A percentile compares a stretch with the other conserved stretches of the same genome.
Evolutionary conservation across 2,113 vertebrate species (phyloP).

Genomic region (Nyctereutes procyonoides): DNA sequence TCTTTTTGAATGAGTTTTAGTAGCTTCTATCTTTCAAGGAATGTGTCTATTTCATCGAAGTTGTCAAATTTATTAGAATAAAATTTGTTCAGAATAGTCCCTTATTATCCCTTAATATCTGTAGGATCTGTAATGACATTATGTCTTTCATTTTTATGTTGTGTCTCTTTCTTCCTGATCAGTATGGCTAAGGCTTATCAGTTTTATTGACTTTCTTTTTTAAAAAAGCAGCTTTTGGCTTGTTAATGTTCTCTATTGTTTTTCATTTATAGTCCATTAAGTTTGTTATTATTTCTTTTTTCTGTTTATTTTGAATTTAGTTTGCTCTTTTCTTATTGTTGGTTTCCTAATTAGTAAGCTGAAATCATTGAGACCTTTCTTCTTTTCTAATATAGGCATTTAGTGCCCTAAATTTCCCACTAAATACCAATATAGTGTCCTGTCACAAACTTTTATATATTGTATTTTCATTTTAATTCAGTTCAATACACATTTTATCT

Average conservation of each 20-base stretch:
- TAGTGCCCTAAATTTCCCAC: neutral
- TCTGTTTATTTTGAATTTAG: neutral
- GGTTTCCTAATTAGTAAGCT: neutral
- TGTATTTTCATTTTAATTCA: neutral
- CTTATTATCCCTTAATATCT: neutral
- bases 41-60: neutral
- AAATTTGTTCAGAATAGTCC: neutral
- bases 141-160: neutral
- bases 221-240: neutral
- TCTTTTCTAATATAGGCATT: neutral
- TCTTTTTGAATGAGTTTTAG: neutral
- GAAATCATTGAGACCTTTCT: neutral
- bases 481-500: neutral
- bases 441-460: neutral
- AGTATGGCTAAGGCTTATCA: neutral
- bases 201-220: neutral
- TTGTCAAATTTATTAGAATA: neutral
- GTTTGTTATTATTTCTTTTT: neutral
- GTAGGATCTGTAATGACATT: neutral
- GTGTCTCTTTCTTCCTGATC: neutral
- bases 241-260: neutral
- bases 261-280: neutral
- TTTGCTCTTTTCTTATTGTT: neutral
- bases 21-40: neutral
- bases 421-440: neutral